Conservation (phyloP, 2,113 vertebrate genomes). For the Syngnathus scovelli region DNA sequence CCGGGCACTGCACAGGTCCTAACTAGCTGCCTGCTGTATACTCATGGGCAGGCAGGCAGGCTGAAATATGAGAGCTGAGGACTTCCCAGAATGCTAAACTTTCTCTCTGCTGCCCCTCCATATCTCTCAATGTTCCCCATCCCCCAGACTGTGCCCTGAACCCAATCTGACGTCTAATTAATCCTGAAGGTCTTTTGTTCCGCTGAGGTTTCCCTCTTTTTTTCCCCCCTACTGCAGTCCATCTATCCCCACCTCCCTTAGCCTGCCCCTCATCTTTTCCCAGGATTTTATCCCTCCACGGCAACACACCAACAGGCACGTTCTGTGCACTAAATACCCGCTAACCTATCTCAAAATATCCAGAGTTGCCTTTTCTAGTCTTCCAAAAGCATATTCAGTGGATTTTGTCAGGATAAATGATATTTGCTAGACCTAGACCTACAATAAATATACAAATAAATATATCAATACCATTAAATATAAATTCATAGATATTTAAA, state of each 20-base stretch:
- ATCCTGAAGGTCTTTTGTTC: slow-evolving; percentile 78
- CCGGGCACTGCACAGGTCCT: slow-evolving; percentile 44
- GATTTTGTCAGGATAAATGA: slow-evolving; percentile 16
- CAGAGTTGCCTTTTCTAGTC: slow-evolving; percentile 29
- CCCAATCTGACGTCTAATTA: slow-evolving; percentile 78
- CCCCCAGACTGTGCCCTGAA: slow-evolving; percentile 57
- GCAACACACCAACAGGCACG: slow-evolving; percentile 6
- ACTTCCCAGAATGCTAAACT: slow-evolving; percentile 66
- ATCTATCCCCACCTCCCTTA: slow-evolving; percentile 52
- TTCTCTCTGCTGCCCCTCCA: slow-evolving; percentile 16
- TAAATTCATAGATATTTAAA: too few species aligned
- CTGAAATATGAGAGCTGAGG: slow-evolving; percentile 67
- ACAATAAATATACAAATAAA: too few species aligned
- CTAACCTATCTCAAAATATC: slow-evolving; percentile 33
- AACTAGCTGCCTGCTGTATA: slow-evolving; percentile 63
- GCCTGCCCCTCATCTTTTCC: slow-evolving; percentile 38
- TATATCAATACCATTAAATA: too few species aligned
- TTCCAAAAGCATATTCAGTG: slow-evolving; percentile 19
- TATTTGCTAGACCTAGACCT: too few species aligned
- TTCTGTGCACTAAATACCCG: slow-evolving; percentile 27
- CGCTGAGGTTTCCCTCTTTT: slow-evolving; percentile 60
- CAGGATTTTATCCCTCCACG: slow-evolving; percentile 11
- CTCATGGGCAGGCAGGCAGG: slow-evolving; percentile 56
- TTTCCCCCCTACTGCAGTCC: slow-evolving; percentile 51
- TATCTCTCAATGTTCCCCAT: slow-evolving; percentile 18